Conservation (phyloP, 2,888 invertebrate species). For the Pollenia griseotomentosa region DNA sequence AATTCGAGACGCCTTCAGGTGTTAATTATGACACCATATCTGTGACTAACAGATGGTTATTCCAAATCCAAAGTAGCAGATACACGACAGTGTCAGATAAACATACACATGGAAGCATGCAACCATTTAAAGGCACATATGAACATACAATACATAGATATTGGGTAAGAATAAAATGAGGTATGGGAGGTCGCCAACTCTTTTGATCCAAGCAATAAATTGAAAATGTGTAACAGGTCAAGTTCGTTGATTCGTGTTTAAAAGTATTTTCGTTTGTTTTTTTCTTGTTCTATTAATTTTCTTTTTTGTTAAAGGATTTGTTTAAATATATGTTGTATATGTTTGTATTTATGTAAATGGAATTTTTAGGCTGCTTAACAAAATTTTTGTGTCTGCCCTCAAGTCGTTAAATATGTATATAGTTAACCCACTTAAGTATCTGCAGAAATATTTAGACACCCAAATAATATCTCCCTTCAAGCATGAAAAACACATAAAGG, state of each 20-base stretch:
- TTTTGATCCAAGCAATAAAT: background rate
- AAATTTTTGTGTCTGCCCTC: background rate
- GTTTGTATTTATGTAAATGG: background rate
- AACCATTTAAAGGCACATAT: too few relatives aligned
- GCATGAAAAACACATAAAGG: constrained; percentile 25
- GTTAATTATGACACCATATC: constrained; percentile 59
- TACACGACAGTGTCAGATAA: background rate
- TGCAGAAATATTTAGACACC: constrained; percentile 38
- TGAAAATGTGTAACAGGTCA: constrained; percentile 65
- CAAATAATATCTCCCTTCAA: background rate
- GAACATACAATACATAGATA: too few relatives aligned
- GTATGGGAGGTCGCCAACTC: background rate
- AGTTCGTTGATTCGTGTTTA: constrained; percentile 62
- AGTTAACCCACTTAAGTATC: constrained; percentile 43
- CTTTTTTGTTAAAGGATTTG: background rate
- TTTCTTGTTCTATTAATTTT: background rate
- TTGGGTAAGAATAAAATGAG: too few relatives aligned
- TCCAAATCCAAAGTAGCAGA: background rate
- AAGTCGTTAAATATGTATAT: constrained; percentile 43
- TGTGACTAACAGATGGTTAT: constrained; percentile 23
- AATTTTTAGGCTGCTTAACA: background rate
- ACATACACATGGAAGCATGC: background rate
- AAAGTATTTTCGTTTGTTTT: constrained; percentile 31
- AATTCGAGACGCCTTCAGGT: constrained; percentile 36
- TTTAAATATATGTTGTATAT: background rate